Evolutionary conservation across 1,140 invertebrate species (phyloP), one percentile per base, ranked within the genome.

Genomic region (Drosophila subobscura): DNA sequence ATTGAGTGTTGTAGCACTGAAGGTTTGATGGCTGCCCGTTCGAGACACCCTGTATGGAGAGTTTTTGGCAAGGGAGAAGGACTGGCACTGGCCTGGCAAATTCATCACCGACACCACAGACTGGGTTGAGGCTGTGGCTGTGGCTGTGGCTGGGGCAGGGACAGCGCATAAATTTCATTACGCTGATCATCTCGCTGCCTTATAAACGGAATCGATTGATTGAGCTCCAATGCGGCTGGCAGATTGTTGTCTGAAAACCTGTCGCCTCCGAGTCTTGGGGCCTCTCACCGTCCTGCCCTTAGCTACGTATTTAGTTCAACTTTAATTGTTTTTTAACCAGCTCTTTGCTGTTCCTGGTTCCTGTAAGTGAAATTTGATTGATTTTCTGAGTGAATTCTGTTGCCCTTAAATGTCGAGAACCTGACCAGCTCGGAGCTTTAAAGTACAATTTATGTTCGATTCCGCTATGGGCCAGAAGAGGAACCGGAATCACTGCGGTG

Each of bases 321-420:
- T 86, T 86, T 88, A 86, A 86, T 86, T 86, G 83, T 86, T 83
- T 86, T 78, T 88, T 89, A 88, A 72, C 71, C 78, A 88, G 78
- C 74, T 57, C 42, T 52, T 42, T 46, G 64, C 46, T 55, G 33
- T 27, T 6, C 5, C 47, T 50, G 45, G 50, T 27, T 61, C 40
- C 67, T 59, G 61, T 88, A 86, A 68, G 78, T 72, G 78, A 88
- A 88, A 76, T 88, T 86, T 86, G 83, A 86, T 86, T 86, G 83
- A 86, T 86, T 86, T 80, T 86, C 8, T 7, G 68, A 29, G 33
- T 42, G 42, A 33, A 67, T 67, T 14, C 7, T 23, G 14, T 3
- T 66, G 37, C 41, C 40, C 57, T 41, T 29, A 8, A 29, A 37
- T 5, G 2, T 44, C 16, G 22, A 40, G 6, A 25, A 55, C 6